Base-by-base conservation (phyloP, 92 coral and sea anemone genomes). In the Phenganax marumi region DNA sequence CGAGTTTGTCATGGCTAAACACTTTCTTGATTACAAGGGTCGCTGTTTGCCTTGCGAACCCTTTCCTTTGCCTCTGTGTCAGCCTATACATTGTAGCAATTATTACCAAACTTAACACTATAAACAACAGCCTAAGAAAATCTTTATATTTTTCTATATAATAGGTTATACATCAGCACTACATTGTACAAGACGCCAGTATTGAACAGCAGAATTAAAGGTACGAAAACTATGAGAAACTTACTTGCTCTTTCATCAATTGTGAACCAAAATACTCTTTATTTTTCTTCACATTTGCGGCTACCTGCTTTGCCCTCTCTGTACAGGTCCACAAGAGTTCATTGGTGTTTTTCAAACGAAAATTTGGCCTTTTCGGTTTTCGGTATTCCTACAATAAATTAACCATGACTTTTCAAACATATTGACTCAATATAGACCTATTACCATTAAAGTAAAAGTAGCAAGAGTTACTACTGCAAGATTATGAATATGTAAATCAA, bases 1-100 rank as follows among this genome's bases (percentile, higher is more conserved):
- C 9, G 74, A 69, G 23, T 49, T 25, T 22, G 76, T 82, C 61
- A 83, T 53, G 49, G 75, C 61, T 33, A 83, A 58, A 86, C 73
- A 77, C 75, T 68, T 68, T 79, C 73, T 7, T 14, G 46, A 24
- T 85, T 39, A 12, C 18, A 19, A 12, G 16, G 3, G 17, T 77
- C 85, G 6, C 88, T 79, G 7, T 54, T 53, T 1, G 84, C 76
- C 2, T 52, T 72, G 0, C 62, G 5, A 12, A 76, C 75, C 12
- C 84, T 43, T 0, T 48, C 12, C n/a, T 25, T 52, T 5, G 87
- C 86, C 49, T 81, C 86, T 13, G 46, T 48, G 23, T 86, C 79
- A 39, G 77, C 89, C 89, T 73, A 46, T 70, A 68, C 16, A 56
- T 14, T 56, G 6, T 56, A 3, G 63, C 63, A 56, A 14, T 33